Conservation (phyloP, 2,888 invertebrate genomes). For the Sinotaia quadrata region DNA sequence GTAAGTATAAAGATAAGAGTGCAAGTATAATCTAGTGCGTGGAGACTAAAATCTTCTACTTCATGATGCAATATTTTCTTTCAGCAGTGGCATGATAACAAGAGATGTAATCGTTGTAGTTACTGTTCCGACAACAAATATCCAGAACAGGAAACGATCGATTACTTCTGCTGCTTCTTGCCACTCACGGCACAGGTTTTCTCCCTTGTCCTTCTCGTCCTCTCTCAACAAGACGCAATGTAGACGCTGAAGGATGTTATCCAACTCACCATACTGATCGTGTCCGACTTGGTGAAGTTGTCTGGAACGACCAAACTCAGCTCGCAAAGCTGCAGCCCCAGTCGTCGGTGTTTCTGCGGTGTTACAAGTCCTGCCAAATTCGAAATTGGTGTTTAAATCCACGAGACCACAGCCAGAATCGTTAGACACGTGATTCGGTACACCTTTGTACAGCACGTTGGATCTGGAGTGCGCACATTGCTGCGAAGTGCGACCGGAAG, state of each 20-base stretch:
- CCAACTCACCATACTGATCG: constrained; percentile 44
- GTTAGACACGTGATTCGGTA: constrained; percentile 51
- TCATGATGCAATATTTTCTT: too few relatives aligned
- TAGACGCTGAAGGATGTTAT: constrained; percentile 53
- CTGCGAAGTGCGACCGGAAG: constrained; percentile 15
- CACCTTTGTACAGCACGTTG: constrained; percentile 33
- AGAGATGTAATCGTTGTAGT: constrained; percentile 73
- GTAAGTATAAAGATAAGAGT: too few relatives aligned
- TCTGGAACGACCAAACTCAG: constrained; percentile 15
- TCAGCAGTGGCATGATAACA: constrained; percentile 72
- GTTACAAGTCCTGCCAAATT: not conserved
- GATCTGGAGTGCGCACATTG: not conserved
- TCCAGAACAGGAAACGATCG: constrained; percentile 75
- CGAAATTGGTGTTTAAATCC: constrained; percentile 59
- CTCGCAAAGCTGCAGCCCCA: constrained; percentile 11
- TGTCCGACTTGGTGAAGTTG: not conserved
- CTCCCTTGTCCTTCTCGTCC: constrained; percentile 50
- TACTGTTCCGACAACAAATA: constrained; percentile 73
- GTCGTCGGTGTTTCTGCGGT: not conserved
- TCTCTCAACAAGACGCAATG: constrained; percentile 55
- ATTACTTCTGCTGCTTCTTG: constrained; percentile 74
- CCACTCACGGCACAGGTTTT: constrained; percentile 57
- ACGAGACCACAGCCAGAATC: constrained; percentile 61
- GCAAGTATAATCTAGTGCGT: too few relatives aligned
- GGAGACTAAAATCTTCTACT: too few relatives aligned